phyloP scores from a whole-genome alignment of 2,888 invertebrate species.

The Drosophila paranaensis region DNA sequence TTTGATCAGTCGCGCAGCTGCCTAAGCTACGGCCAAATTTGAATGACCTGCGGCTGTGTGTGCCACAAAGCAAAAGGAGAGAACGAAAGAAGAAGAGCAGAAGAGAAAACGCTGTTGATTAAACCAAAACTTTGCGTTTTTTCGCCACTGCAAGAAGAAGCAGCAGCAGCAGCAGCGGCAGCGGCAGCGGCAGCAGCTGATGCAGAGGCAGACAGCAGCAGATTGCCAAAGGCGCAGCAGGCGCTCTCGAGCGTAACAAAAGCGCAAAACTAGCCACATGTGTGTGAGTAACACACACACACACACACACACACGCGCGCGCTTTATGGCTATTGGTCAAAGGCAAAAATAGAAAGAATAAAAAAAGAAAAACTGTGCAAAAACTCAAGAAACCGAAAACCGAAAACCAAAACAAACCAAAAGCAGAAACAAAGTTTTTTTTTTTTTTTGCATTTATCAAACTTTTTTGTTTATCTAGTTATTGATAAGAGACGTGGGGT shows the following conservation, averaged over 20 bases:
- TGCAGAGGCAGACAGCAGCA: neutral
- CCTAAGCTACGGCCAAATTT: constrained; percentile 1
- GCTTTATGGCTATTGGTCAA: constrained; percentile 29
- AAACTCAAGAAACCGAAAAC: constrained; percentile 37
- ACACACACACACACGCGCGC: constrained; percentile 1
- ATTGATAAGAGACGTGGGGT: neutral
- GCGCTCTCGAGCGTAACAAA: constrained; percentile 6
- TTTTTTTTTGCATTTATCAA: constrained; percentile 5
- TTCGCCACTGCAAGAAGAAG: constrained; percentile 4
- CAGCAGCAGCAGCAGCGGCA: neutral
- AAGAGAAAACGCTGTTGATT: constrained; percentile 47
- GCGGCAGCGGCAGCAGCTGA: neutral
- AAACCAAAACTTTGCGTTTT: constrained; percentile 52
- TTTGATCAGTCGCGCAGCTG: constrained; percentile 3
- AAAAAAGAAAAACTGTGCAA: constrained; percentile 5
- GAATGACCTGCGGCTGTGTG: constrained; percentile 12
- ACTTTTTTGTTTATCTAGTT: neutral
- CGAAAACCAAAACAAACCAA: constrained; percentile 28
- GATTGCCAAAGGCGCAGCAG: constrained; percentile 2
- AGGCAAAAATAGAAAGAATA: too few species aligned
- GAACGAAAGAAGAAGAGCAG: neutral
- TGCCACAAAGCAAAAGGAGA: neutral
- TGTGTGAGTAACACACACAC: neutral
- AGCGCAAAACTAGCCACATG: constrained; percentile 16
- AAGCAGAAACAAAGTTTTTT: neutral